A percentile compares a stretch with the other conserved stretches of the same genome.
These are phyloP conservation scores for Amphiprion percula DNA, from an alignment of 2,113 vertebrate species.

Conservation along the genomic window DNA sequence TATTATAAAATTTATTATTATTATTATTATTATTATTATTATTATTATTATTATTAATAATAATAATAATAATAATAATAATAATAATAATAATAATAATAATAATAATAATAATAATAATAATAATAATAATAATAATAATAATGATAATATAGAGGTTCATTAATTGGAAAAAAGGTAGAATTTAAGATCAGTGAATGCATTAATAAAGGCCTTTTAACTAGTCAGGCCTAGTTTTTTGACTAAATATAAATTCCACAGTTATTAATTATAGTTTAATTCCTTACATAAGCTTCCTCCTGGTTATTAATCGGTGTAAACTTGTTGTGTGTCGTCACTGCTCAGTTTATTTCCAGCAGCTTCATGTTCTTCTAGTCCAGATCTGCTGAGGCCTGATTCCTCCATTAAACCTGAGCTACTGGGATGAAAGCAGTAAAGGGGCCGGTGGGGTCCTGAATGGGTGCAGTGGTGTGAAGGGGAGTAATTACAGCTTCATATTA, in stretches of 20 bases:
- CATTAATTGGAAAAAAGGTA: too few species aligned
- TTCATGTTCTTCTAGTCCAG: slow-evolving; percentile 8
- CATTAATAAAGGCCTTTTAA: too few species aligned
- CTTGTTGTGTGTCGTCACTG: background rate
- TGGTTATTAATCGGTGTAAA: background rate
- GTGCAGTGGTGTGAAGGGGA: slow-evolving; percentile 85
- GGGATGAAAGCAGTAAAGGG: slow-evolving; percentile 86
- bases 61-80: too few species aligned
- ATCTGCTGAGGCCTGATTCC: slow-evolving; percentile 40
- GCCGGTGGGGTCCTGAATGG: slow-evolving; percentile 84
- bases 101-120: too few species aligned
- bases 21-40: too few species aligned
- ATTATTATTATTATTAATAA: too few species aligned
- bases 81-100: too few species aligned
- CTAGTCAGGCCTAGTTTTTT: too few species aligned
- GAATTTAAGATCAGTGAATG: too few species aligned
- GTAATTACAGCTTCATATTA: slow-evolving; percentile 89
- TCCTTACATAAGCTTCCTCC: background rate
- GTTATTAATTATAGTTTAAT: background rate
- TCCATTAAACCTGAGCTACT: slow-evolving; percentile 78
- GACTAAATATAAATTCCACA: background rate
- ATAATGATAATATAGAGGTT: too few species aligned
- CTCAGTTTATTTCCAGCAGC: slow-evolving; percentile 35
- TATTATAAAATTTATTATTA: too few species aligned
- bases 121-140: too few species aligned